Base-by-base conservation (phyloP, 2,113 vertebrate species). In the Scytalopus superciliaris region DNA sequence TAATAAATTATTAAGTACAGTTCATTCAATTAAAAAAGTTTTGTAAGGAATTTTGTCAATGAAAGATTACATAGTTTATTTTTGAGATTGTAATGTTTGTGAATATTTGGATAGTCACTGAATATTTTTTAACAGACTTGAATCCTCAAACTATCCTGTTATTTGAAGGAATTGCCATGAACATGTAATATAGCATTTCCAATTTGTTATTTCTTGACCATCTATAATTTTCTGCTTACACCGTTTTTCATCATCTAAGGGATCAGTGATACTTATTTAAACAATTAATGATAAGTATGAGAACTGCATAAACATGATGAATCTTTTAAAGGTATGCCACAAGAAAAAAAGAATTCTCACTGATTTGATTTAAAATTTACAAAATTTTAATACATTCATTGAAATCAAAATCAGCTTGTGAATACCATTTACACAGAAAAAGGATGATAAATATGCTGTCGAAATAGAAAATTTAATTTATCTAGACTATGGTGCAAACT, bases 41-140 rank as follows among this genome's bases (percentile, higher is more conserved):
- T 45, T 47, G 0, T 7, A 50, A 37, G 3, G 3, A 64, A 25
- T 80, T 89, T 64, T 77, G 59, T 40, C 5, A 50, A 45, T 35
- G 14, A 42, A 77, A 64, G 14, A 33, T 22, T 47, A n/a, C 37
- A 44, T 13, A 19, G 19, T 6, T 69, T 47, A 39, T 55, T 72
- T 87, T 45, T 80, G 17, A 53, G 21, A 64, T 24, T 1, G 0
- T 13, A n/a, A 1, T 55, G 2, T 39, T 84, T 5, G 0, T 25
- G 39, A 39, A 25, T 70, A 82, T 45, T 82, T 84, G 37, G 4
- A 30, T 37, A 45, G 23, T 66, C 37, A 57, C 22, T 66, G 49
- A 79, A 24, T 67, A 6, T 50, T 33, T 19, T 80, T 37, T 91
- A 92, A 82, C 2, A 66, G 3, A 30, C 14, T 52, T 22, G n/a